Conservation (phyloP, 2,888 invertebrate genomes). For the Plebejus anna region DNA sequence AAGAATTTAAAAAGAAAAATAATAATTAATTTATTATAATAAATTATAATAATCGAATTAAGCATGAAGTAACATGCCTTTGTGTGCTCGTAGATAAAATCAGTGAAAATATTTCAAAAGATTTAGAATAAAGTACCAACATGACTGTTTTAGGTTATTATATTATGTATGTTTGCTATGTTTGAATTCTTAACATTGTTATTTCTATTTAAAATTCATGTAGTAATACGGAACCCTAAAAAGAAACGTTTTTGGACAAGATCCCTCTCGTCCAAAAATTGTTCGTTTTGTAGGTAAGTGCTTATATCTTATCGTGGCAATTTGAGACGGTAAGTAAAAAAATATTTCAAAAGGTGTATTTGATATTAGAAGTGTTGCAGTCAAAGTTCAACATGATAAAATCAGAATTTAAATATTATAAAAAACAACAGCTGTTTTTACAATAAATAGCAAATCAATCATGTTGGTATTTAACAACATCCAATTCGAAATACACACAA, state of each 20-base stretch:
- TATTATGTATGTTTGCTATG: too few relatives aligned
- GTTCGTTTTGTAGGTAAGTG: neutral
- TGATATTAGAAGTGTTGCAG: neutral
- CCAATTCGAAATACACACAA: constrained; percentile 20
- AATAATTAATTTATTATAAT: neutral
- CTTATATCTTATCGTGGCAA: neutral
- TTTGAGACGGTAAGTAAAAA: neutral
- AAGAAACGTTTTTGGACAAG: too few relatives aligned
- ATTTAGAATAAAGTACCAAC: neutral
- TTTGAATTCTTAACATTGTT: too few relatives aligned
- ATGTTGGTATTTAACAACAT: constrained; percentile 14
- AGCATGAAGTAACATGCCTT: constrained; percentile 10
- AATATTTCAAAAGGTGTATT: neutral
- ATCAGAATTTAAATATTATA: too few relatives aligned
- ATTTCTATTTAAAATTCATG: too few relatives aligned
- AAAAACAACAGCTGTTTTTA: too few relatives aligned
- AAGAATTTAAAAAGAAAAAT: neutral
- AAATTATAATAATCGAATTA: neutral
- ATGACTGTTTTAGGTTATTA: neutral
- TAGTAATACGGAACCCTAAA: too few relatives aligned
- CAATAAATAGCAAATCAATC: neutral
- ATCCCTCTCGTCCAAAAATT: neutral
- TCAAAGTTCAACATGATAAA: neutral
- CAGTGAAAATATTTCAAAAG: constrained; percentile 4
- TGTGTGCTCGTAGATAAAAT: neutral